Evolutionary conservation across 2,113 vertebrate species (phyloP).

Genomic region (Nerophis ophidion): DNA sequence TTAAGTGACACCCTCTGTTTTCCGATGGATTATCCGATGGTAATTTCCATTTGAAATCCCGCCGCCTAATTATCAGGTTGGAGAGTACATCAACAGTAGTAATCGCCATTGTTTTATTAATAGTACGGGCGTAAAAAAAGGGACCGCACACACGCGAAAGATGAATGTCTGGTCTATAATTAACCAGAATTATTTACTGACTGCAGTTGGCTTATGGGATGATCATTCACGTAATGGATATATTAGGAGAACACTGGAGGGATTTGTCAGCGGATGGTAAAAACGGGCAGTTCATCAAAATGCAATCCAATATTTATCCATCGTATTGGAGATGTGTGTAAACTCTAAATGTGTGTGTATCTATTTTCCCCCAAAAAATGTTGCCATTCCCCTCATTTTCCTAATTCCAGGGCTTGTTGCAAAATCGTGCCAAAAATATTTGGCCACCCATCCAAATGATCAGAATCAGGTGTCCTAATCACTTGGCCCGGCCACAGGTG

Average conservation of each 20-base stretch:
- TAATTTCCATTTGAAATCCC: slow-evolving; percentile 52
- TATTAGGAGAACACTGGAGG: slow-evolving; percentile 67
- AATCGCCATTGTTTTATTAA: slow-evolving; percentile 66
- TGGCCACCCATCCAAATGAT: too few species aligned
- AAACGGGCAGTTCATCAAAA: slow-evolving; percentile 57
- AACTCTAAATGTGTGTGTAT: not conserved
- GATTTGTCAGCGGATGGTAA: slow-evolving; percentile 65
- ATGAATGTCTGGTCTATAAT: slow-evolving; percentile 70
- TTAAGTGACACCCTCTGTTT: slow-evolving; percentile 30
- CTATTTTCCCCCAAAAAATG: not conserved
- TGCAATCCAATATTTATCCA: slow-evolving; percentile 33
- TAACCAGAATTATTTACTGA: slow-evolving; percentile 74
- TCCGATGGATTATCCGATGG: slow-evolving; percentile 45
- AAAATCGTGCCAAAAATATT: too few species aligned
- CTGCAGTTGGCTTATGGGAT: slow-evolving; percentile 57
- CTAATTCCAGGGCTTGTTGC: slow-evolving; percentile 8
- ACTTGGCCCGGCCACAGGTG: too few species aligned
- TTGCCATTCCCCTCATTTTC: slow-evolving; percentile 10
- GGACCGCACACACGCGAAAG: slow-evolving; percentile 57
- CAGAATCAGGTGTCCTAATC: too few species aligned
- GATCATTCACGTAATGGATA: slow-evolving; percentile 73
- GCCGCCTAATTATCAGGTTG: slow-evolving; percentile 62
- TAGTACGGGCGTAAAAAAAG: slow-evolving; percentile 54
- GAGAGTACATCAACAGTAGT: slow-evolving; percentile 37
- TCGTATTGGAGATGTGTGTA: slow-evolving; percentile 27